These are phyloP conservation scores for Heliothis peltigera DNA, from an alignment of 2,888 invertebrate species.

Conservation along the genomic window DNA sequence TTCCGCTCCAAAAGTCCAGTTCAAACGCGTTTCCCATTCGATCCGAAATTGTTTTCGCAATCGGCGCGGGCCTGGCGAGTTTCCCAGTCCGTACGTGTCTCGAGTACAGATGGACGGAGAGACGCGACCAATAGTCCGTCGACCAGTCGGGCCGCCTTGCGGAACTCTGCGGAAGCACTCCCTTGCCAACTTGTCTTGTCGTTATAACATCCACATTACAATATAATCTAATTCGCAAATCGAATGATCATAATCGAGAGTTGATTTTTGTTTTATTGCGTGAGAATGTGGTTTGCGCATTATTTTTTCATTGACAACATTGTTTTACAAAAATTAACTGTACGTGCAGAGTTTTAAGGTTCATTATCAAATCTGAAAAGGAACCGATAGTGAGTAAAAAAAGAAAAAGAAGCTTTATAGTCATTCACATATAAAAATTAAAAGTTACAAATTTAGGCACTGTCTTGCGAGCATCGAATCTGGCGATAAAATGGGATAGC, in stretches of 20 bases:
- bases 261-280: slow-evolving; percentile 17
- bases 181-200: slow-evolving; percentile 66
- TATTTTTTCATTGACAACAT: background rate
- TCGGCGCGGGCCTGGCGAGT: slow-evolving; percentile 65
- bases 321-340: slow-evolving; percentile 9
- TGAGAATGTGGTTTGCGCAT: slow-evolving; percentile 27
- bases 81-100: slow-evolving; percentile 67
- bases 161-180: slow-evolving; percentile 53
- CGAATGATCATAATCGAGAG: slow-evolving; percentile 30
- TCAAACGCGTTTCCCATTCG: slow-evolving; percentile 61
- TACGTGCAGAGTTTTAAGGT: background rate
- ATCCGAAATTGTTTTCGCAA: slow-evolving; percentile 69
- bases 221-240: slow-evolving; percentile 47
- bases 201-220: slow-evolving; percentile 57
- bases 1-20: slow-evolving; percentile 59
- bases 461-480: slow-evolving; percentile 17
- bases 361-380: background rate
- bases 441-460: slow-evolving; percentile 17
- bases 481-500: slow-evolving; percentile 29
- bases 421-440: slow-evolving; percentile 24
- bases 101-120: slow-evolving; percentile 57
- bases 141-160: slow-evolving; percentile 50
- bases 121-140: slow-evolving; percentile 42
- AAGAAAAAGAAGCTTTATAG: background rate
- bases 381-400: background rate